Base-by-base conservation (phyloP, 2,113 vertebrate genomes). In the Peromyscus leucopus region DNA sequence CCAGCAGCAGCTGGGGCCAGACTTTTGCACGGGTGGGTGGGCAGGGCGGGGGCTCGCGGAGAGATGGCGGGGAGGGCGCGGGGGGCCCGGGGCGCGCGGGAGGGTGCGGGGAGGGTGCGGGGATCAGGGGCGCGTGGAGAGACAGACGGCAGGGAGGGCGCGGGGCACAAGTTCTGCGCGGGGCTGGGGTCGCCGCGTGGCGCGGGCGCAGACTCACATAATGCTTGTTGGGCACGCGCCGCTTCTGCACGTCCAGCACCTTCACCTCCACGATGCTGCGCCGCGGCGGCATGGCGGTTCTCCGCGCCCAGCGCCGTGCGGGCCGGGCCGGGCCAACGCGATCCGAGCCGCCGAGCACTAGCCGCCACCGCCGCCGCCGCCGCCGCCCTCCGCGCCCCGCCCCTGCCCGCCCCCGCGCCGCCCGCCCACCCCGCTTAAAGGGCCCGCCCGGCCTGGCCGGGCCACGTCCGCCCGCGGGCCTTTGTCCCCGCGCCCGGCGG, bases 191-290 rank as follows among this genome's bases (percentile, higher is more conserved):
- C 83, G 83, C 83, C 83, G 83, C 83, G 74, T 95, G 65, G 85
- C 84, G 84, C 91, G 93, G 87, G 15, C 87, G 71, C 48, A 65
- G 90, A 98, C 99, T 99, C 98, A 99, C 99, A 98, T 99, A 99
- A 98, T 99, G 99, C 96, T 99, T 99, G 98, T 99, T 99, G 98
- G 99, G 99, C 96, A 96, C 97, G 92, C 99, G 98, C 97, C 99
- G 97, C 97, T 99, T 99, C 98, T 99, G 99, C 96, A 99, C 99
- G 98, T 99, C 99, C 98, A 99, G 98, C 97, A 99, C 99, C 98
- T 98, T 98, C 98, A 99, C 99, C 98, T 99, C 98, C 97, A 98
- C 98, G 98, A 99, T 98, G 98, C 98, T 98, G 95, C 98, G 98
- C 98, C 98, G 97, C 97, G 98, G 98, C 91, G 97, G 93, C 97